phyloP scores from a whole-genome alignment of 2,797 vertebrate genomes.

The Sarcophilus harrisii region DNA sequence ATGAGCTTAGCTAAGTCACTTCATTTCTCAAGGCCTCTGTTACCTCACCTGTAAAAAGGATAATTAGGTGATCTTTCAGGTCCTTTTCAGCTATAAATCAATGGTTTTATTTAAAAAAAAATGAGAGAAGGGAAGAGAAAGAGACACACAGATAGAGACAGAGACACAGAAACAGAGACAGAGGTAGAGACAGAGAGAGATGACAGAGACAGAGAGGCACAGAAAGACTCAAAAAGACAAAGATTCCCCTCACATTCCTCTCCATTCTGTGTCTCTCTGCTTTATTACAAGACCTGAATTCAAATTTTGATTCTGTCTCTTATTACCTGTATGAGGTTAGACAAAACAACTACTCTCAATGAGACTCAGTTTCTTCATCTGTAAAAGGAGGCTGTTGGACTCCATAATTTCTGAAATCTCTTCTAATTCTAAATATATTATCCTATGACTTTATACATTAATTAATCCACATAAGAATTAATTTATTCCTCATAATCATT shows the following conservation, averaged over 20 bases:
- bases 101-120: neutral
- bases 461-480: neutral
- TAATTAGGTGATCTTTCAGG: neutral
- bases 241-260: neutral
- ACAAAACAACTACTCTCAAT: neutral
- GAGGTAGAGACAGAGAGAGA: too few relatives aligned
- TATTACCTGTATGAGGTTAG: neutral
- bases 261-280: neutral
- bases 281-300: neutral
- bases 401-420: neutral
- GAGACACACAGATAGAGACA: neutral
- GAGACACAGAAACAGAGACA: too few relatives aligned
- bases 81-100: neutral
- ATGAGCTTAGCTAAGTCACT: fast-evolving
- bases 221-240: too few relatives aligned
- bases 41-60: neutral
- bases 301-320: neutral
- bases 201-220: too few relatives aligned
- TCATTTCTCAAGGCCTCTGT: neutral
- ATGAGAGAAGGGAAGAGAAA: neutral
- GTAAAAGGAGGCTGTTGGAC: neutral
- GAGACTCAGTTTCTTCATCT: neutral
- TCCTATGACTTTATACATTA: neutral
- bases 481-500: neutral
- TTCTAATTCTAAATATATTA: neutral